phyloP scores from a whole-genome alignment of 2,113 vertebrate species.

The Reinhardtius hippoglossoides region DNA sequence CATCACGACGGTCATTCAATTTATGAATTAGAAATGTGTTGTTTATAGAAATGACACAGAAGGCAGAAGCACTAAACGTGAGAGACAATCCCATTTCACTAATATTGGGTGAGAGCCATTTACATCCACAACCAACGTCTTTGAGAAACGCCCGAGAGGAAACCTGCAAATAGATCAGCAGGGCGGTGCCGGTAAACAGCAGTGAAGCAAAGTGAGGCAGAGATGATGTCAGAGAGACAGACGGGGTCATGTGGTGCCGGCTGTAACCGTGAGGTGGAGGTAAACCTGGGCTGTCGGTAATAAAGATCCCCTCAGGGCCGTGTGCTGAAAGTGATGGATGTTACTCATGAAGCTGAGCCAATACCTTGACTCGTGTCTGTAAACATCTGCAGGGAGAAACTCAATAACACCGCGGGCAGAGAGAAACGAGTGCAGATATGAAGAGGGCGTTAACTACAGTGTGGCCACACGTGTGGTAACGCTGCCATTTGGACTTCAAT shows the following conservation, averaged over 20 bases:
- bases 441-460: background rate
- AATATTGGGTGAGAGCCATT: background rate
- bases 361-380: background rate
- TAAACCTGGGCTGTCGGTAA: background rate
- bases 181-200: background rate
- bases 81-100: background rate
- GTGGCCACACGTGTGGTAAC: background rate
- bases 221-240: background rate
- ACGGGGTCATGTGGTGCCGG: background rate
- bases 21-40: background rate
- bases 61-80: background rate
- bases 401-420: background rate
- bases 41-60: background rate
- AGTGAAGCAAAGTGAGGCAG: background rate
- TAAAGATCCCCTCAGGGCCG: background rate
- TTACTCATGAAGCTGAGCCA: background rate
- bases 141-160: background rate
- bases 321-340: conserved; percentile 3
- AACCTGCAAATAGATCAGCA: background rate
- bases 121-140: no score
- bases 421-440: background rate
- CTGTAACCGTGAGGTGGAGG: background rate
- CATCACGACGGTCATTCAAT: background rate
- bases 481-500: background rate
- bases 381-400: conserved; percentile 2